Conservation (phyloP, 37 sponge, comb jelly and placozoan species). For the Chondrosia reniformis region DNA sequence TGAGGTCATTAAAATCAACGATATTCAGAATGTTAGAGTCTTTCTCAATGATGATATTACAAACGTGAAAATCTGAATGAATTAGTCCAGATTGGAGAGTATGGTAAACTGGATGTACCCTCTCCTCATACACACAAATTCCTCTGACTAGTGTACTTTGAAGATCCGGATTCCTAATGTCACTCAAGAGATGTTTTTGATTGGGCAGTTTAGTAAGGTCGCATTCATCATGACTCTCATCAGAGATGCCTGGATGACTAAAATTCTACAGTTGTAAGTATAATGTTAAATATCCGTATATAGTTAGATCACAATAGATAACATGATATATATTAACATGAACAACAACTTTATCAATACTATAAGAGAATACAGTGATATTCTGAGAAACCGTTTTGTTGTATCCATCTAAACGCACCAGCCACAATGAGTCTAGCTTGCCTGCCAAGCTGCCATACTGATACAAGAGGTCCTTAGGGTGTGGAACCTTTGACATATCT, state of each 20-base stretch:
- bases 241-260: neutral
- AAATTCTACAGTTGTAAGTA: too few species aligned
- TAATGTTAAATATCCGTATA: neutral
- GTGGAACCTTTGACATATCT: neutral
- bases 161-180: neutral
- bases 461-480: neutral
- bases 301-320: neutral
- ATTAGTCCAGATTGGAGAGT: neutral
- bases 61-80: slow-evolving; percentile 13
- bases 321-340: neutral
- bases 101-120: neutral
- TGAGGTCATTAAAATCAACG: slow-evolving; percentile 7
- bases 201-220: neutral
- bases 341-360: too few species aligned
- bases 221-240: slow-evolving; percentile 1
- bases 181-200: neutral
- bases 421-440: neutral
- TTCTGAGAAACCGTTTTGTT: neutral
- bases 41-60: neutral
- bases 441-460: slow-evolving; percentile 18
- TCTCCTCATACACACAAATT: slow-evolving; percentile 5
- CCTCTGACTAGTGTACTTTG: neutral
- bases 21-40: neutral
- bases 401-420: slow-evolving; percentile 21
- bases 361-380: neutral